These are phyloP conservation scores for Noctua fimbriata DNA, from an alignment of 2,888 invertebrate genomes.

Conservation along the genomic window DNA sequence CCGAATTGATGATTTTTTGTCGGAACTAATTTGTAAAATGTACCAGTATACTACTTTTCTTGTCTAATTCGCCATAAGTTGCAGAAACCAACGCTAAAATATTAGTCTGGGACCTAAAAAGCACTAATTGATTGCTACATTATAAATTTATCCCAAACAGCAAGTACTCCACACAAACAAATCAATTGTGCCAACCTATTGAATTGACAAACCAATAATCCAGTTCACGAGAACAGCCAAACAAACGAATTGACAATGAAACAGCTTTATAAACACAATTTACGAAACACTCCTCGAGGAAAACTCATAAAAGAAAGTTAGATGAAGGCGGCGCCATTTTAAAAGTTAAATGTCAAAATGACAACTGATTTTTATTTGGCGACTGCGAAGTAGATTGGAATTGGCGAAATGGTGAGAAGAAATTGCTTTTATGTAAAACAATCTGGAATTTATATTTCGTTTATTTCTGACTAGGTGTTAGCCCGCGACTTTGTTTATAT, in stretches of 20 bases:
- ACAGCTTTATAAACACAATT: conserved; percentile 71
- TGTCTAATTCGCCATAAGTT: not conserved
- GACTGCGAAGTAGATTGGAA: conserved; percentile 40
- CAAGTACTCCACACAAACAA: conserved; percentile 36
- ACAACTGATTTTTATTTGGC: conserved; percentile 47
- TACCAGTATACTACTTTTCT: not conserved
- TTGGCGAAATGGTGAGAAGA: conserved; percentile 11
- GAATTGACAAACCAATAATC: conserved; percentile 68
- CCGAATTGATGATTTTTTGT: not conserved
- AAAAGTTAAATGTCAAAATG: conserved; percentile 70
- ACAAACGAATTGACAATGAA: conserved; percentile 66
- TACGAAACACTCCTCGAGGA: conserved; percentile 62
- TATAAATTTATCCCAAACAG: conserved; percentile 17
- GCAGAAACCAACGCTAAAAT: not conserved
- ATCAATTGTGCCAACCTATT: conserved; percentile 63
- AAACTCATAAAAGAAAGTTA: conserved; percentile 72
- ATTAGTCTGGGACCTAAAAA: not conserved
- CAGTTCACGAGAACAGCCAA: conserved; percentile 56
- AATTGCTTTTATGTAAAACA: not conserved
- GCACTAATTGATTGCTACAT: not conserved
- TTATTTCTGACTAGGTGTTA: not conserved
- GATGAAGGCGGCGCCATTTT: conserved; percentile 64
- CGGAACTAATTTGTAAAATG: not conserved
- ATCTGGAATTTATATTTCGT: not conserved
- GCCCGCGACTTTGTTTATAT: not conserved